Evolutionary conservation across 2,888 invertebrate genomes (phyloP).

Genomic region (Tinea semifulvella): DNA sequence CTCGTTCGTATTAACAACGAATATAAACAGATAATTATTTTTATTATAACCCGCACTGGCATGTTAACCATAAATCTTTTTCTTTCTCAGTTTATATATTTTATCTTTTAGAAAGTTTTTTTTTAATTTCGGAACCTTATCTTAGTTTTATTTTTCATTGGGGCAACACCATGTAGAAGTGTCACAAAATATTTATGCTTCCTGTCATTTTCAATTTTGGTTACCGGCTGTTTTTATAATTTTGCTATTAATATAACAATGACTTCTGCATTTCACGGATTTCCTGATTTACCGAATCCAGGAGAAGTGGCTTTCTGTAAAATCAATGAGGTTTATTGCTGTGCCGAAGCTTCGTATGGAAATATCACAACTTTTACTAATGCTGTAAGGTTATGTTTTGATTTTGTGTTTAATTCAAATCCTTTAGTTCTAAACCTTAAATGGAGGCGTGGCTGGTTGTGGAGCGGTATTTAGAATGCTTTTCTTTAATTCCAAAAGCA

Average conservation of each 20-base stretch:
- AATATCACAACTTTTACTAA: conserved; percentile 66
- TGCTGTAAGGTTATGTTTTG: conserved; percentile 60
- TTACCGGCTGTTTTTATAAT: conserved; percentile 15
- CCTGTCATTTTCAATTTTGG: conserved; percentile 10
- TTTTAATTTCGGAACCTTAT: no score
- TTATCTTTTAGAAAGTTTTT: no score
- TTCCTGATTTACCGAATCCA: conserved; percentile 56
- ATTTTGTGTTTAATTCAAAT: not conserved
- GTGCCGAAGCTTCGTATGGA: conserved; percentile 63
- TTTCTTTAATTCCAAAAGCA: no score
- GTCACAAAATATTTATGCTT: not conserved
- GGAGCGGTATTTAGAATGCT: no score
- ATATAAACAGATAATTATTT: no score
- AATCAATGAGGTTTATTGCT: conserved; percentile 70
- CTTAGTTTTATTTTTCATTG: no score
- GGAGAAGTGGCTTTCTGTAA: conserved; percentile 70
- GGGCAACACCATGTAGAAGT: no score
- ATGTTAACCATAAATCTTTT: no score
- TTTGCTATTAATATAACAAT: conserved; percentile 17
- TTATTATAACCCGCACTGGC: no score
- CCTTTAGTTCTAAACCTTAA: not conserved
- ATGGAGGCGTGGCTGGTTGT: no score
- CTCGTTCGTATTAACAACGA: no score
- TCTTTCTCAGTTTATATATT: no score
- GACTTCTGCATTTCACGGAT: conserved; percentile 63